These are phyloP conservation scores for Ageneiosus marmoratus DNA, from an alignment of 2,113 vertebrate species.

Conservation along the genomic window DNA sequence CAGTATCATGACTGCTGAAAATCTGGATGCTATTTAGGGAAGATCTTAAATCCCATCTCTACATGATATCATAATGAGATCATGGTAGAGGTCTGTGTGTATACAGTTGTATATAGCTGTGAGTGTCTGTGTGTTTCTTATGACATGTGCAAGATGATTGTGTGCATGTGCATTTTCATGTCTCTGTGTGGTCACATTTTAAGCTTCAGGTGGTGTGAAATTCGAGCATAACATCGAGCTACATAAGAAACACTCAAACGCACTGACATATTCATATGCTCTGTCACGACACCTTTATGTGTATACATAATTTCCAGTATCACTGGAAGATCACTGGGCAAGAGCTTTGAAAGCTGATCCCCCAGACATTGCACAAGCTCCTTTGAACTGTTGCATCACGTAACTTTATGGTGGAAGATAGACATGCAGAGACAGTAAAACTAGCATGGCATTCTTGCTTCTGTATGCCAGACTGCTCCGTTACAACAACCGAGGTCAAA, in stretches of 20 bases:
- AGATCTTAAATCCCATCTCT: constrained; percentile 29
- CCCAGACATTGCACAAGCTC: not conserved
- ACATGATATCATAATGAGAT: constrained; percentile 31
- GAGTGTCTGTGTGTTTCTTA: constrained; percentile 11
- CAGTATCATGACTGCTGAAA: constrained; percentile 12
- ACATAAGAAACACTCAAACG: not conserved
- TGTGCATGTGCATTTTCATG: constrained; percentile 18
- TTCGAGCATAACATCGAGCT: not conserved
- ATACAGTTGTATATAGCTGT: constrained; percentile 10
- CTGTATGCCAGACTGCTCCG: constrained; percentile 33
- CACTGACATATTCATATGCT: not conserved
- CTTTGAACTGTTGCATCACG: not conserved
- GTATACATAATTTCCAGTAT: no score
- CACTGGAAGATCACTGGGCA: not conserved
- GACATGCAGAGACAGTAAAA: constrained; percentile 31
- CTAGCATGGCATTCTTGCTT: constrained; percentile 48
- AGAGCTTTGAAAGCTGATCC: not conserved
- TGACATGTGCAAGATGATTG: constrained; percentile 2
- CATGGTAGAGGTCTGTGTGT: constrained; percentile 1
- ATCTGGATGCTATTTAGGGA: constrained; percentile 23
- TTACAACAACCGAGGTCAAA: constrained; percentile 58
- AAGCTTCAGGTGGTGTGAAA: not conserved
- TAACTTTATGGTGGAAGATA: not conserved
- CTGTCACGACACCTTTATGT: not conserved
- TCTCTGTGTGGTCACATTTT: not conserved